phyloP scores from a whole-genome alignment of 2,888 invertebrate genomes.

The Cerceris ruficornis region DNA sequence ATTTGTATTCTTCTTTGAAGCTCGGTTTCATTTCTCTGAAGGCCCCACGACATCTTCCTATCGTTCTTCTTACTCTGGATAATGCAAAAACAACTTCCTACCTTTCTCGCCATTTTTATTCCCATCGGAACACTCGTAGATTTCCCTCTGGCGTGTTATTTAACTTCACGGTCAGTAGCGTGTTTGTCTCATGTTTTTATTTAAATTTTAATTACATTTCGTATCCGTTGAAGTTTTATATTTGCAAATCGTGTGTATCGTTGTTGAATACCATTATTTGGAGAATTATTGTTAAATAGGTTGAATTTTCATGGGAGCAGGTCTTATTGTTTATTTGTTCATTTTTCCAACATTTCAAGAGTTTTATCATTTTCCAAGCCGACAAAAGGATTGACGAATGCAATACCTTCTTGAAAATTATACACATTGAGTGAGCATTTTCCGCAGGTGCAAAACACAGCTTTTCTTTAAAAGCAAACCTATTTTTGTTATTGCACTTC shows the following conservation, averaged over 20 bases:
- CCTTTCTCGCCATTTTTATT: slow-evolving; percentile 5
- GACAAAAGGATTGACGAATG: too few relatives aligned
- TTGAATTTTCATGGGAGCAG: too few relatives aligned
- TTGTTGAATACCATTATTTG: too few relatives aligned
- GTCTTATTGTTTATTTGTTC: too few relatives aligned
- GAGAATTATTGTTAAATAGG: too few relatives aligned
- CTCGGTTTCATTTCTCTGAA: background rate
- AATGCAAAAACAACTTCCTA: background rate
- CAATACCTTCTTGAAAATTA: too few relatives aligned
- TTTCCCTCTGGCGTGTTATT: slow-evolving; percentile 12
- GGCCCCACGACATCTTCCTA: background rate
- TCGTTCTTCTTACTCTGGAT: background rate
- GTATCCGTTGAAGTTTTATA: background rate
- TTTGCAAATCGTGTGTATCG: background rate
- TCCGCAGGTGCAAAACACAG: too few relatives aligned
- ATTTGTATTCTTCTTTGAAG: background rate
- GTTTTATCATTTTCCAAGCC: too few relatives aligned
- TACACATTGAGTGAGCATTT: too few relatives aligned
- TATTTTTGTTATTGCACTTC: too few relatives aligned
- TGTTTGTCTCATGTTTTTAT: background rate
- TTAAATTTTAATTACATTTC: background rate
- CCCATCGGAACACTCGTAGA: slow-evolving; percentile 7
- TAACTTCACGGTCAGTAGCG: background rate
- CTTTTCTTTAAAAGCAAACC: too few relatives aligned
- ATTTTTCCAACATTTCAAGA: too few relatives aligned